Conservation (phyloP, 1,140 invertebrate species). For the Tetramorium alpestre region DNA sequence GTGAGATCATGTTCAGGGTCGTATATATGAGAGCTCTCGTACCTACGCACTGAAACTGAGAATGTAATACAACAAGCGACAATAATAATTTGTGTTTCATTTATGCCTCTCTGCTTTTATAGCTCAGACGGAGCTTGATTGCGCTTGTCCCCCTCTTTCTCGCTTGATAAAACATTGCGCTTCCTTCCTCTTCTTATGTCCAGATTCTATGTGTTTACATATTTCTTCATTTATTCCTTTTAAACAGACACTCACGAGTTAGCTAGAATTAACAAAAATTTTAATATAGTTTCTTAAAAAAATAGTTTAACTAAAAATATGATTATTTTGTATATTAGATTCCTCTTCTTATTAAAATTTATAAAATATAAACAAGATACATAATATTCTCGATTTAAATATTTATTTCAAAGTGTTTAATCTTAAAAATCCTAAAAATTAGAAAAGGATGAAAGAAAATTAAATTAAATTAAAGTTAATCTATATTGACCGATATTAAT, state of each 20-base stretch:
- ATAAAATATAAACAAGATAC: neutral
- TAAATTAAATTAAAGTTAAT: too few species aligned
- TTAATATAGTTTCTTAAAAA: conserved; percentile 1
- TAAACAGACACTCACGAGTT: neutral
- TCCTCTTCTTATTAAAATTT: neutral
- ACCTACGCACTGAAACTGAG: neutral
- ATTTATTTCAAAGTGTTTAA: too few species aligned
- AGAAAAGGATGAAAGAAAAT: too few species aligned
- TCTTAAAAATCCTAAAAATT: too few species aligned
- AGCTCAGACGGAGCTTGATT: too few species aligned
- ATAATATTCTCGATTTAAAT: neutral
- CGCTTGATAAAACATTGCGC: too few species aligned
- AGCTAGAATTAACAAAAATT: neutral
- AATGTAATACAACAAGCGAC: neutral
- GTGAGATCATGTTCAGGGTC: conserved; percentile 46
- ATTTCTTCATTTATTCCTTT: neutral
- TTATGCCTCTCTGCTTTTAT: neutral
- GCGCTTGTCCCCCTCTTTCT: too few species aligned
- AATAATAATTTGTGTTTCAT: neutral
- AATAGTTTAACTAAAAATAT: neutral
- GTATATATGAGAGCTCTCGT: neutral
- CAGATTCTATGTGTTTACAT: too few species aligned
- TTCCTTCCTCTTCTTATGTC: too few species aligned
- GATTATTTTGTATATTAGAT: neutral
- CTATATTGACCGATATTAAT: too few species aligned